Evolutionary conservation across 2,888 invertebrate genomes (phyloP), one percentile per base, ranked within the genome.

Genomic region (Resseliella maxima): DNA sequence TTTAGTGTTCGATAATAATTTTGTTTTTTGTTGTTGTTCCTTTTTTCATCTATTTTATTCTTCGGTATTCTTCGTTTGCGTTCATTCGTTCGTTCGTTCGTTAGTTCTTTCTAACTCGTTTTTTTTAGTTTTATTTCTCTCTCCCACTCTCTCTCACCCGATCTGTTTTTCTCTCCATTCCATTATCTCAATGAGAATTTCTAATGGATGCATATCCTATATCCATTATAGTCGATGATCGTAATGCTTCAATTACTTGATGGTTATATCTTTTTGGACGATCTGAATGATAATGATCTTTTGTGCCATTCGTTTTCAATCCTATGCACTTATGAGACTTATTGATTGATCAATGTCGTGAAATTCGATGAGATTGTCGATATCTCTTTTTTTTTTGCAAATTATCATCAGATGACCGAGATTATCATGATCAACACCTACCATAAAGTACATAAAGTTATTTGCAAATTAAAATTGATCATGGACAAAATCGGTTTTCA

Each of bases 241-340:
- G 41, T 50, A 50, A 50, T 50, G 46, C 46, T 50, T 50, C 46
- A 50, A 50, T 50, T 50, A 50, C 18, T 50, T 50, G 46, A 50
- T 50, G 41, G 46, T 50, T 15, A 50, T 50, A 8, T 8, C 2
- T 50, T 50, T n/a, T n/a, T n/a, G 18, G 18, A 8, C 46, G 18
- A 50, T 50, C 41, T 12, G 41, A 41, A 41, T 41, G 41, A 8
- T 41, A n/a, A n/a, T n/a, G n/a, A n/a, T n/a, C n/a, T n/a, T n/a
- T n/a, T n/a, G n/a, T n/a, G n/a, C n/a, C n/a, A n/a, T n/a, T n/a
- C 41, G 41, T 41, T 41, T 41, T 41, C n/a, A n/a, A n/a, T 41
- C 41, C 5, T 8, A 41, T 50, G 46, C 46, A 18, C 46, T 18
- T 50, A 18, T 50, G 46, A 15, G 46, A 15, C 18, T 50, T 50